These are phyloP conservation scores for Mastacembelus armatus DNA, from an alignment of 2,797 vertebrate genomes.

Conservation along the genomic window DNA sequence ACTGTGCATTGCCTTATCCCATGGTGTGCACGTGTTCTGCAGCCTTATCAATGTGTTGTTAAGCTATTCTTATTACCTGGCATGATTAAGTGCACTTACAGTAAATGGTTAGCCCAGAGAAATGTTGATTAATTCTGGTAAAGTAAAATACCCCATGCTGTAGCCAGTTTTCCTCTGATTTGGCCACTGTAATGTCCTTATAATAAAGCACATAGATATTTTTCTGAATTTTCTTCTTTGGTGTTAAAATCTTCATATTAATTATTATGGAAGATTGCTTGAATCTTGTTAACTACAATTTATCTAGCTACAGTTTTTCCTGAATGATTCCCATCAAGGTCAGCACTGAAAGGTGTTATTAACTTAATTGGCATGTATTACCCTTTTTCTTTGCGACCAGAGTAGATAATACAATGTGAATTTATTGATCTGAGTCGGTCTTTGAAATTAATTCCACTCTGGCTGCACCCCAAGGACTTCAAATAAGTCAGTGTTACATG, in stretches of 20 bases:
- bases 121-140: constrained; percentile 26
- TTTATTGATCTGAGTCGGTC: constrained; percentile 61
- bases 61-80: constrained; percentile 10
- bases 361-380: constrained; percentile 34
- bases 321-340: background rate
- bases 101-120: background rate
- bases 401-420: constrained; percentile 57
- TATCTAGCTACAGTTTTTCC: background rate
- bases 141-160: background rate
- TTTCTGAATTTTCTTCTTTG: background rate
- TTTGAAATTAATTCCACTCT: constrained; percentile 56
- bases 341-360: constrained; percentile 2
- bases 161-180: constrained; percentile 9
- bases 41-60: background rate
- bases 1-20: background rate
- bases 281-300: background rate
- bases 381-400: constrained; percentile 29
- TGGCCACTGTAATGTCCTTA: background rate
- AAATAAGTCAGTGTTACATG: constrained; percentile 49
- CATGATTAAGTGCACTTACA: constrained; percentile 20
- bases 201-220: background rate
- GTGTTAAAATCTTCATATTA: background rate
- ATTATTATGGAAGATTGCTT: background rate
- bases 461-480: constrained; percentile 46
- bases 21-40: background rate